Conservation (phyloP, 2,113 vertebrate genomes). For the Scalopus aquaticus region DNA sequence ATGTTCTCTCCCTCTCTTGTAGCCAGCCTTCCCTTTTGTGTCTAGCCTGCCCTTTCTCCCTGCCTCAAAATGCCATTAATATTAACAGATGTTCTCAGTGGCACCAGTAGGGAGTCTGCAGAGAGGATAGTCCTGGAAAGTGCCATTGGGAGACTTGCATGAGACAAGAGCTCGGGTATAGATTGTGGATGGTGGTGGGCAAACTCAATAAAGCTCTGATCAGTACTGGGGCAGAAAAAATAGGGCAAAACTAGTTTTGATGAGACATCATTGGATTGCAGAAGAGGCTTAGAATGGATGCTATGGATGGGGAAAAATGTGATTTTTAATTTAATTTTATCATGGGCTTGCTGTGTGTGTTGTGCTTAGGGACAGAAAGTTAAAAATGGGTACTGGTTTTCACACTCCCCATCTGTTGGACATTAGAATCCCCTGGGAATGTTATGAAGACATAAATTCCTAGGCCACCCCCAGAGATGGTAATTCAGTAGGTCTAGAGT, state of each 20-base stretch:
- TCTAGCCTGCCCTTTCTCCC: constrained; percentile 33
- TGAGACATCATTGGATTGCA: neutral
- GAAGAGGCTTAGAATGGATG: neutral
- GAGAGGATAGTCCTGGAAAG: neutral
- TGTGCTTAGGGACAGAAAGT: neutral
- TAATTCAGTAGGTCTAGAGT: neutral
- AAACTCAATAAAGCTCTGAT: neutral
- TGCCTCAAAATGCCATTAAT: constrained; percentile 35
- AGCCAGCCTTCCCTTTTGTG: neutral
- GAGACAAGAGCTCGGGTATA: neutral
- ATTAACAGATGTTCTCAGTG: constrained; percentile 32
- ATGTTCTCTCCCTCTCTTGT: neutral
- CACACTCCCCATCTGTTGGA: neutral
- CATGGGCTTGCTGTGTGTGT: neutral
- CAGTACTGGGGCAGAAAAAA: neutral
- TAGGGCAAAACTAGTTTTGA: constrained; percentile 26
- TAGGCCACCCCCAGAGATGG: too few species aligned
- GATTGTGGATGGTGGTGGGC: neutral
- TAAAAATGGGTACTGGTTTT: neutral
- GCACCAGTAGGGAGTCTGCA: neutral
- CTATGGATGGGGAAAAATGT: neutral
- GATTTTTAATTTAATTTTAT: neutral
- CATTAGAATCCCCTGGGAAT: neutral
- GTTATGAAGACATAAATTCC: neutral
- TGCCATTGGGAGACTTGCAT: neutral